Evolutionary conservation across 2,113 vertebrate species (phyloP), one percentile per base, ranked within the genome.

Genomic region (Sisor rabdophorus): DNA sequence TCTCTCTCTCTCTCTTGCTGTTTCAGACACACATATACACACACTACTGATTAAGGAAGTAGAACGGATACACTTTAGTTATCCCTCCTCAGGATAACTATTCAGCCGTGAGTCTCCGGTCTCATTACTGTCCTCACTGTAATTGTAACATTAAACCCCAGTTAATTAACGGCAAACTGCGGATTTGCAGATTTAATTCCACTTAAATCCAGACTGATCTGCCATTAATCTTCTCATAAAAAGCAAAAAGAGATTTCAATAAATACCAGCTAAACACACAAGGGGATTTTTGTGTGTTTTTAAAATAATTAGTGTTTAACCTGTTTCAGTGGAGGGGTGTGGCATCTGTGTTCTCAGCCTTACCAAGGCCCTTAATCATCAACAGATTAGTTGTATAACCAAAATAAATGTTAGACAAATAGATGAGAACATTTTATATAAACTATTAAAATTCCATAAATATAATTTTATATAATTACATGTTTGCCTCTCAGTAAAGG

Each of bases 101-200:
- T 80, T 77, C 74, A 30, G 40, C 28, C 54, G 73, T 71, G 36
- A 69, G 75, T 63, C 52, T 8, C 64, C 15, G 32, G 71, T 30
- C 52, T 60, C 30, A 48, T 76, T 69, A 79, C 10, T 53, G 48
- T 75, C 67, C 61, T 60, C 36, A 12, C 32, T 80, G 54, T 55
- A 68, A 82, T 72, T 77, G 75, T 61, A 67, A 30, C 28, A 82
- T 82, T 22, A 44, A 68, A 58, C 69, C 19, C 20, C 11, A 60
- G 47, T 79, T 28, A 83, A 72, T 69, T 73, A 69, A 68, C 60
- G 22, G 47, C 50, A 56, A 58, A 59, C 67, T 73, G 73, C 59
- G 79, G 78, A 76, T 81, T 67, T 58, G 63, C n/a, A 40, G 19
- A 68, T 81, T 67, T 68, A 78, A 72, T 65, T 52, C 73, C 52